Base-by-base conservation (phyloP, 2,888 invertebrate species). In the Petrolisthes cinctipes region DNA sequence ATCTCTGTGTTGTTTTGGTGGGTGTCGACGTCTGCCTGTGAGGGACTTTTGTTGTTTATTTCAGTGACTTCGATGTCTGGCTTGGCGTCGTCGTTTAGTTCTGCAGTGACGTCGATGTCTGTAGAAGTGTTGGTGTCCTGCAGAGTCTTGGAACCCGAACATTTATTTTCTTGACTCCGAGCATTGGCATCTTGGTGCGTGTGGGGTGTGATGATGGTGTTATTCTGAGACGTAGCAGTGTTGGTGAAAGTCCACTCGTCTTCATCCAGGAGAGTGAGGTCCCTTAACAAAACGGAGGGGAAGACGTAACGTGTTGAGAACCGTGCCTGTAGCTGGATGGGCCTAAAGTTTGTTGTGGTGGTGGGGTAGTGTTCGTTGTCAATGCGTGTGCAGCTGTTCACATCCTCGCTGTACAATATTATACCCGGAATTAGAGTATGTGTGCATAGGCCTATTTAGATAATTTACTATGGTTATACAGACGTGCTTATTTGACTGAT, bases 371-470 rank as follows among this genome's bases (percentile, higher is more conserved):
- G 51, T 57, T 86, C 61, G 23, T 7, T 78, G 68, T 78, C 76
- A 71, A 83, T n/a, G 11, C 61, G 83, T n/a, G 87, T 84, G 54
- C 87, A 87, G 23, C 75, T 75, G 5, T 9, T 84, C 20, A 84
- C 73, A 53, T 83, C 37, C n/a, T 83, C 83, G 20, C 20, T 87
- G 71, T 14, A 37, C 37, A 37, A 37, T 37, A 37, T 37, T 37
- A 37, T 37, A 37, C 37, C 37, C 37, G 37, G 37, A 37, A 37
- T 37, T 37, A 37, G 37, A 37, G 37, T 37, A 37, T 37, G 37
- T 37, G 37, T 37, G 2, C 37, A 37, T 37, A 37, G n/a, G n/a
- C n/a, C n/a, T 37, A 37, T 37, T 37, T 0, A 37, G 37, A 37
- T 37, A 37, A 37, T 37, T 37, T 37, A 2, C 37, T 37, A 37